Evolutionary conservation across 2,888 invertebrate genomes (phyloP), one percentile per base, ranked within the genome.

Genomic region (Teinopalpus imperialis): DNA sequence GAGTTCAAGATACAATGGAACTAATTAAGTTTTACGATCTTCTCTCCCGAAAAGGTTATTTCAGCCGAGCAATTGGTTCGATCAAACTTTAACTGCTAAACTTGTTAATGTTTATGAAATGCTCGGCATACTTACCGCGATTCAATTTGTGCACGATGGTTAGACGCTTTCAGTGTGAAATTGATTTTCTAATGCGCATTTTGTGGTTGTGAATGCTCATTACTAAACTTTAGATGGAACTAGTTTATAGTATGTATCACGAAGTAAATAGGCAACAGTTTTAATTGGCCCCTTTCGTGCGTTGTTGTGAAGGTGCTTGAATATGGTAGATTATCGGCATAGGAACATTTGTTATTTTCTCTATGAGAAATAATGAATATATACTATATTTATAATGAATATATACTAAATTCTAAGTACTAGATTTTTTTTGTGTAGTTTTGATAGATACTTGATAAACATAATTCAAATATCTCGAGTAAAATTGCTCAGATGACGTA

Each of bases 21-120:
- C 63, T 63, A 72, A 78, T 74, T 75, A 77, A 73, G 64, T 76
- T 79, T 75, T 68, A 79, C 60, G 61, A 56, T 57, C 56, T 16
- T 52, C 57, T 55, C 57, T 49, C 56, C 60, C 60, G 63, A 66
- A 61, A 59, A 61, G 61, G 63, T n/a, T 67, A 61, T 63, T 66
- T 59, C 60, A 59, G 56, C 60, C 61, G 59, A 59, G 62, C 69
- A 70, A 66, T 69, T 69, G 57, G 58, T 59, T 54, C 57, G 51
- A 50, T 51, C 47, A 62, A 67, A 66, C 63, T 69, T 67, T 67
- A 66, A 64, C 69, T 59, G 56, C 53, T 65, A 53, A 74, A 70
- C 62, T 71, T 61, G 59, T 56, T 60, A 66, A 57, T 57, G 53
- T 51, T 49, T 50, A 55, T 49, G 57, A 60, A 59, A 56, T 65